Evolutionary conservation across 1,140 invertebrate species (phyloP), one percentile per base, ranked within the genome.

Genomic region (Drosophila kikkawai): DNA sequence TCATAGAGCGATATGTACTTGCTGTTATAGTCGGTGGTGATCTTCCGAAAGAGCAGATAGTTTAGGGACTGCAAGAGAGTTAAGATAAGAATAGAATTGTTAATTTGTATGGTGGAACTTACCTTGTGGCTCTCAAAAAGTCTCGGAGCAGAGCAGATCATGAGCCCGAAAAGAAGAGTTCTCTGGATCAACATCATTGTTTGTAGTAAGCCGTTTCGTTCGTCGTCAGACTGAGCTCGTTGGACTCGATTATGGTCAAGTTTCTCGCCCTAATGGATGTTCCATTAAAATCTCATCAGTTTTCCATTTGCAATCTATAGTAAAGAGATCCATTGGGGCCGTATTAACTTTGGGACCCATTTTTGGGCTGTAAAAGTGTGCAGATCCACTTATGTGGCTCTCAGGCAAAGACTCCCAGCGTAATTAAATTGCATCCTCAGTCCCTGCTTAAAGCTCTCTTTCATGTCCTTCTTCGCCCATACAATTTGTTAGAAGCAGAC

Each of bases 351-450:
- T 19, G 29, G 32, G 36, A 26, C 17, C 29, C 12, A n/a, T 12
- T 29, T 19, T 4, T 17, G 0, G 37, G 11, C 8, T 44, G 15
- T 36, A 5, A 44, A 65, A 63, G 12, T 44, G 36, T 15, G 15
- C 12, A 36, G 63, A 36, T 29, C 59, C 56, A 60, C 45, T 41
- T 58, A 77, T 73, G 71, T 75, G 65, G 68, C 48, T 45, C 66
- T 55, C 17, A 22, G n/a, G 37, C 32, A 17, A n/a, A 13, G 45
- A 41, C 70, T 79, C 59, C 75, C 75, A 58, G 44, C 56, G 60
- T 79, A 88, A 90, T 88, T 88, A 88, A 88, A 88, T 90, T 90
- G 69, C 57, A 39, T 39, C 36, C 53, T 57, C 48, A 29, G 37
- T 15, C 48, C 47, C 50, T 53, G n/a, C 12, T 34, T 47, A 44